Evolutionary conservation across 2,888 invertebrate species (phyloP).

Genomic region (Stegophylla sp.): DNA sequence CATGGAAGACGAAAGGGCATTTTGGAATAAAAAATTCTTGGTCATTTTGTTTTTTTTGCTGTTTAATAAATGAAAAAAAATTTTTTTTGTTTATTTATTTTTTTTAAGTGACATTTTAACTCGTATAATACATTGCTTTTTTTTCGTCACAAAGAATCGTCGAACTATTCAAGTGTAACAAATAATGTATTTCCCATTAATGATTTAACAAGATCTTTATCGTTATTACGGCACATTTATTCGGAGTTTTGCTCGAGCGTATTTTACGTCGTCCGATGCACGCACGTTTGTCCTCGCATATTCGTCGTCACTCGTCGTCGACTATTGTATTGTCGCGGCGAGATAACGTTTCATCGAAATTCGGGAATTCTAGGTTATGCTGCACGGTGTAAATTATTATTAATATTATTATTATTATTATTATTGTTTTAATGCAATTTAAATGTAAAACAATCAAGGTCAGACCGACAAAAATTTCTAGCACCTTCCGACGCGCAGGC

Average conservation of each 20-base stretch:
- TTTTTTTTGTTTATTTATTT: not conserved
- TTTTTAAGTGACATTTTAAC: conserved; percentile 25
- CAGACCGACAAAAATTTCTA: not conserved
- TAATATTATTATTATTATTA: no score
- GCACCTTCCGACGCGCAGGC: no score
- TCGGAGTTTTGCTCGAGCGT: not conserved
- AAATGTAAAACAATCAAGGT: conserved; percentile 4
- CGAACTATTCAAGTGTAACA: conserved; percentile 31
- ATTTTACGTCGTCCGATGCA: conserved; percentile 4
- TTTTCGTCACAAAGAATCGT: conserved; percentile 24
- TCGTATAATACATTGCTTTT: conserved; percentile 11
- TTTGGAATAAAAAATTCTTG: conserved; percentile 30
- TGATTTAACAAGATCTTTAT: conserved; percentile 41
- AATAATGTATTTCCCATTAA: conserved; percentile 26
- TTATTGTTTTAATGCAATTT: conserved; percentile 34
- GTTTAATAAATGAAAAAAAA: conserved; percentile 6
- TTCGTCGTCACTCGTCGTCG: no score
- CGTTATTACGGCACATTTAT: conserved; percentile 17
- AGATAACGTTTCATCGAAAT: conserved; percentile 5
- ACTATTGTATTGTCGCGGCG: not conserved
- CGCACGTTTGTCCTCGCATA: conserved; percentile 39
- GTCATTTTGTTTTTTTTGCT: conserved; percentile 19
- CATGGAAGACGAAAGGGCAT: conserved; percentile 28
- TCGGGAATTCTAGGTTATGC: not conserved
- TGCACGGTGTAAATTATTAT: not conserved